phyloP scores from a whole-genome alignment of 64 coral and sea anemone genomes.

The Dendronephthya gigantea region DNA sequence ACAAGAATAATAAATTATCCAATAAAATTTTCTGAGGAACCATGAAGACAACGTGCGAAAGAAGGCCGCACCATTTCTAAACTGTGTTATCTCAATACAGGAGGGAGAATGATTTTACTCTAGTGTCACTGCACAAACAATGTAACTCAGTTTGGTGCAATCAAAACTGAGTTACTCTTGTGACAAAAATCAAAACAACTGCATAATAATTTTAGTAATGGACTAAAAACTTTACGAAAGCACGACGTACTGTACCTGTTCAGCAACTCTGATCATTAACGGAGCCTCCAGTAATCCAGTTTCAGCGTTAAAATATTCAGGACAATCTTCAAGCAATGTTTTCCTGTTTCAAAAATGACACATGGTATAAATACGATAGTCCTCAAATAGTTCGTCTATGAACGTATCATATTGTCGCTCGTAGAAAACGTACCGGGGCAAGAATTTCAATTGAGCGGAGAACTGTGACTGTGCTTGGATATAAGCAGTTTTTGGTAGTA shows the following conservation, averaged over 20 bases:
- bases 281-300: conserved; percentile 79
- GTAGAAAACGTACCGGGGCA: conserved; percentile 55
- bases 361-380: no score
- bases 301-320: conserved; percentile 53
- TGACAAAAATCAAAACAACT: no score
- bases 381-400: not conserved
- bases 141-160: no score
- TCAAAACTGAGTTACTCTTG: no score
- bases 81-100: no score
- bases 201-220: no score
- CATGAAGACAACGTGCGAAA: no score
- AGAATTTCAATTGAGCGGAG: conserved; percentile 93
- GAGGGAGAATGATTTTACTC: no score
- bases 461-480: conserved; percentile 94
- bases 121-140: no score
- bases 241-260: conserved; percentile 45
- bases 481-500: conserved; percentile 94
- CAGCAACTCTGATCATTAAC: conserved; percentile 68
- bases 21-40: no score
- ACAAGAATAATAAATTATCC: not conserved
- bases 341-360: conserved; percentile 34
- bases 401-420: not conserved
- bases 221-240: not conserved
- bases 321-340: conserved; percentile 61
- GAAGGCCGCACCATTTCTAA: no score